These are phyloP conservation scores for Apamea monoglypha DNA, from an alignment of 2,888 invertebrate genomes.

Conservation along the genomic window DNA sequence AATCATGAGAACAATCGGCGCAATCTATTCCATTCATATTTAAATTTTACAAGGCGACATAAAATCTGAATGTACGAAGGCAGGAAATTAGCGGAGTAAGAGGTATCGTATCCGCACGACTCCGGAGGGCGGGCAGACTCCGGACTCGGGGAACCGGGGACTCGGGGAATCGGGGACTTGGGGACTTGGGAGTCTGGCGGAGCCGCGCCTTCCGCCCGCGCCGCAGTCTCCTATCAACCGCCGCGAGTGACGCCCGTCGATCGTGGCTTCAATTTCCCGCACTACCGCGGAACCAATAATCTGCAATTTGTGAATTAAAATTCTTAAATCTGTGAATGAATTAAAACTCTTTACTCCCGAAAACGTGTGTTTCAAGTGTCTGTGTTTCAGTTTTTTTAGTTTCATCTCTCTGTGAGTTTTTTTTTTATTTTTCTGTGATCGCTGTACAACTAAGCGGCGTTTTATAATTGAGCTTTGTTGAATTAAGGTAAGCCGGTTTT, in stretches of 20 bases:
- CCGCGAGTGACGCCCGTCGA: slow-evolving; percentile 60
- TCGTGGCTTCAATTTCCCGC: slow-evolving; percentile 40
- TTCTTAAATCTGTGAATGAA: slow-evolving; percentile 40
- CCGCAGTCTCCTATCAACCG: slow-evolving; percentile 76
- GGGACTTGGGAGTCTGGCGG: slow-evolving; percentile 51
- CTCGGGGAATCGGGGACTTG: slow-evolving; percentile 61
- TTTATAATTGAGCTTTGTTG: slow-evolving; percentile 65
- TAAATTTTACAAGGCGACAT: slow-evolving; percentile 65
- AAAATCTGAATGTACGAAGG: slow-evolving; percentile 63
- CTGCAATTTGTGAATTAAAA: slow-evolving; percentile 66
- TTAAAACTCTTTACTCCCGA: slow-evolving; percentile 26
- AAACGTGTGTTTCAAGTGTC: slow-evolving; percentile 58
- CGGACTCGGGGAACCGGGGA: slow-evolving; percentile 61
- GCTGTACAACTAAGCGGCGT: slow-evolving; percentile 55
- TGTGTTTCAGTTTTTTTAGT: slow-evolving; percentile 59
- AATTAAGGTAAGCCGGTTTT: slow-evolving; percentile 68
- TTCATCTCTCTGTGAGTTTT: slow-evolving; percentile 45
- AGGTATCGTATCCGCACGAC: slow-evolving; percentile 74
- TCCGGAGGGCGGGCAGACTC: slow-evolving; percentile 76
- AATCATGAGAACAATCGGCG: slow-evolving; percentile 53
- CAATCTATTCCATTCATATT: slow-evolving; percentile 65
- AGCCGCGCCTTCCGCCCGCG: slow-evolving; percentile 72
- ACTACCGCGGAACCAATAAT: slow-evolving; percentile 53
- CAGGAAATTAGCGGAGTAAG: slow-evolving; percentile 72
- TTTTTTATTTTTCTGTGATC: slow-evolving; percentile 38